Conservation (phyloP, 2,113 vertebrate genomes). For the Pteronura brasiliensis region DNA sequence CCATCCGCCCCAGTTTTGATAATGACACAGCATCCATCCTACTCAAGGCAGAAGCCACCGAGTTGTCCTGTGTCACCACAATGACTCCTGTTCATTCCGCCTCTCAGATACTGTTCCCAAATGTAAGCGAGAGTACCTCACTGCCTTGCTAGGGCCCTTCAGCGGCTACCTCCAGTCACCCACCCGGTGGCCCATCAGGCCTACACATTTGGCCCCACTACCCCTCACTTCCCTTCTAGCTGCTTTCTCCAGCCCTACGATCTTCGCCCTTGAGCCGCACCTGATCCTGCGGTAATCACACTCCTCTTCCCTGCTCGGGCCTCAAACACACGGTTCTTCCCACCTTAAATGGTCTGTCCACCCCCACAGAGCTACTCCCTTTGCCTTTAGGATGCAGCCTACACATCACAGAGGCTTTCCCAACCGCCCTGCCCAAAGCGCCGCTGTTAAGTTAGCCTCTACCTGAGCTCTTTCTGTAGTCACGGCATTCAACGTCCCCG, state of each 20-base stretch:
- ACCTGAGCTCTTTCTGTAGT: not conserved
- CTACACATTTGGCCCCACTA: not conserved
- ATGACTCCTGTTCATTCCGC: not conserved
- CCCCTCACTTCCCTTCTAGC: not conserved
- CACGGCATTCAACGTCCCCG: not conserved
- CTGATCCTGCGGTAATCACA: not conserved
- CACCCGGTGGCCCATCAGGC: not conserved
- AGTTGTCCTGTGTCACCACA: not conserved
- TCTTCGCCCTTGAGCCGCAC: not conserved
- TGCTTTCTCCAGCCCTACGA: accelerated
- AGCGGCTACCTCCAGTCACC: not conserved
- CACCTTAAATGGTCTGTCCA: too few relatives aligned
- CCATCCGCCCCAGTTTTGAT: not conserved
- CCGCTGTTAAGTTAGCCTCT: not conserved
- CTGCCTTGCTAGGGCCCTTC: not conserved
- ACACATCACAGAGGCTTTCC: not conserved
- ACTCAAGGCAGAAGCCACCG: not conserved
- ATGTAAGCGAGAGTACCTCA: not conserved
- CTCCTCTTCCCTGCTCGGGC: not conserved
- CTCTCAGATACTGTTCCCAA: not conserved
- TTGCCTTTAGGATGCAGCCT: not conserved
- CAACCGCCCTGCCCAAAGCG: not conserved
- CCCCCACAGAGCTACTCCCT: not conserved
- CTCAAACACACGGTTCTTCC: not conserved
- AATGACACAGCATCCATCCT: not conserved